Conservation (phyloP, 2,888 invertebrate genomes). For the Scelioninae gen. 2 region DNA sequence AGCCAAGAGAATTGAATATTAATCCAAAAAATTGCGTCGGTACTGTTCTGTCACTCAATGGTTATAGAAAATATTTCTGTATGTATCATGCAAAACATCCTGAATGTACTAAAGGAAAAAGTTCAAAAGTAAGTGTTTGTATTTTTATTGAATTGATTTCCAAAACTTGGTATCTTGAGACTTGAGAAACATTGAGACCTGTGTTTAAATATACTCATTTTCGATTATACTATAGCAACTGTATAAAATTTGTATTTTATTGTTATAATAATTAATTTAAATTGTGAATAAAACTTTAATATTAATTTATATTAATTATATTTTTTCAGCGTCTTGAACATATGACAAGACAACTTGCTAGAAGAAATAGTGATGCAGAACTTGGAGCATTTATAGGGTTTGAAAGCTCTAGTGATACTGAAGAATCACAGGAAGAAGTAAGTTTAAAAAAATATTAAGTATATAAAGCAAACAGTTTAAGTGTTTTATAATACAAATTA, state of each 20-base stretch:
- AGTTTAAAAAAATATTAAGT: slow-evolving; percentile 5
- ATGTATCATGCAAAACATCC: slow-evolving; percentile 99
- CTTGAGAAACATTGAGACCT: too few relatives aligned
- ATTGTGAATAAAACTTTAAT: too few relatives aligned
- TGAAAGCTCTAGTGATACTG: slow-evolving; percentile 81
- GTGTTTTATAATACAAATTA: too few relatives aligned
- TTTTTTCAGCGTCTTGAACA: slow-evolving; percentile 80
- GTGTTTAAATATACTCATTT: too few relatives aligned
- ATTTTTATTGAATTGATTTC: too few relatives aligned
- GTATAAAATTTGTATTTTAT: too few relatives aligned
- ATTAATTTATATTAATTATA: too few relatives aligned
- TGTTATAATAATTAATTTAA: slow-evolving; percentile 6
- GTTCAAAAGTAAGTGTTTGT: slow-evolving; percentile 81
- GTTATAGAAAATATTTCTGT: slow-evolving; percentile 97
- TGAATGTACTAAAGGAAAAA: slow-evolving; percentile 81
- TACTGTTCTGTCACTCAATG: slow-evolving; percentile 96
- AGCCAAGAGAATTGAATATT: slow-evolving; percentile 88
- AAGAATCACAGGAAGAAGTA: slow-evolving; percentile 73
- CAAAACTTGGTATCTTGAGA: too few relatives aligned
- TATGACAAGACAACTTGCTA: slow-evolving; percentile 78
- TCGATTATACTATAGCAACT: too few relatives aligned
- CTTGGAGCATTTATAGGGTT: slow-evolving; percentile 92
- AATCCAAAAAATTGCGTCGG: slow-evolving; percentile 98
- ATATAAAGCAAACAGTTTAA: too few relatives aligned
- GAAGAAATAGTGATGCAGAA: slow-evolving; percentile 80